These are phyloP conservation scores for Mastigias papua DNA, from an alignment of 30 jellyfish, hydroid and myxozoan species.

Conservation along the genomic window DNA sequence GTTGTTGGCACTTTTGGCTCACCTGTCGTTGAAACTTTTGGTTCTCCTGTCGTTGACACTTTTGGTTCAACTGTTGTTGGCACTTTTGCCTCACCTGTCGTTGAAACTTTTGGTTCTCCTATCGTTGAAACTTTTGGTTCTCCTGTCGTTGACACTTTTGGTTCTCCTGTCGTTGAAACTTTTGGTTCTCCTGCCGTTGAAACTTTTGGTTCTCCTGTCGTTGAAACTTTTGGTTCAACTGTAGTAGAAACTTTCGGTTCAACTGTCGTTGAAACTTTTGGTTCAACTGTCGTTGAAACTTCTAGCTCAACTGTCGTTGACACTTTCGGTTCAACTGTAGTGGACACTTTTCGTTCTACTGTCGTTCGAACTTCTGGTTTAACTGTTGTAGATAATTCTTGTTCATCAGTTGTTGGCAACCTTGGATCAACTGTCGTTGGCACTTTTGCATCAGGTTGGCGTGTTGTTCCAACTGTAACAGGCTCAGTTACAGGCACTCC, in stretches of 20 bases:
- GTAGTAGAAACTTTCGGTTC: constrained; percentile 3
- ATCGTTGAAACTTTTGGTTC: background rate
- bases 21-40: constrained; percentile 24
- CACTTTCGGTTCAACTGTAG: background rate
- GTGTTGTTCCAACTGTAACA: background rate
- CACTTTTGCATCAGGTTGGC: background rate
- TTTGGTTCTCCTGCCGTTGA: background rate
- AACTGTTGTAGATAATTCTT: background rate
- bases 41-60: background rate
- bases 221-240: background rate
- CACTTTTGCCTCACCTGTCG: background rate
- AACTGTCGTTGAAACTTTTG: background rate
- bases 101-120: background rate
- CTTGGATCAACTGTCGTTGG: constrained; percentile 12
- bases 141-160: background rate
- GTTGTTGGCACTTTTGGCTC: background rate
- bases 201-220: background rate
- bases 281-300: background rate
- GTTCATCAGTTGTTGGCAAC: background rate
- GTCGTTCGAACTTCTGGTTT: background rate
- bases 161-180: background rate
- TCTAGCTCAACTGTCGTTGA: background rate
- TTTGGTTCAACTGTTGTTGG: background rate
- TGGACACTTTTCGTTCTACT: background rate
- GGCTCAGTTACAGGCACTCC: background rate